Evolutionary conservation across 2,113 vertebrate genomes (phyloP), one percentile per base, ranked within the genome.

Genomic region (Setophaga coronata): DNA sequence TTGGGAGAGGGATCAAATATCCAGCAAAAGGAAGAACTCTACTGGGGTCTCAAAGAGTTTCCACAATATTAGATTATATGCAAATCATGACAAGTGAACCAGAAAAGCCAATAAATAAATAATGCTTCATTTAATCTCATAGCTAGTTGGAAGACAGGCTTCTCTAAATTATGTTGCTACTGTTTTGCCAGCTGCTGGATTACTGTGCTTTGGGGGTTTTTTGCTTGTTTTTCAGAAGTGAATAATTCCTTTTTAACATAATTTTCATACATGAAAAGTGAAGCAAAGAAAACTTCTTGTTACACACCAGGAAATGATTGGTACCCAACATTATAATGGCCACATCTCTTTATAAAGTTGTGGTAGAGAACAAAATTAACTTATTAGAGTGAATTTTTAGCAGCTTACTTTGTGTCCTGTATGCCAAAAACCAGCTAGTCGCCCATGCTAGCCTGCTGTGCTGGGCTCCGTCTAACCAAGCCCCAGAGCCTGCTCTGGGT

Each of bases 41-140:
- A 7, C 6, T 36, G n/a, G 7, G 19, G 6, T 74, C 28, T 74
- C n/a, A 72, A 29, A 83, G 38, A 65, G 13, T 81, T 82, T 71
- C 43, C 31, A 42, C 60, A 79, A 36, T 45, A 89, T 36, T 71
- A 72, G 43, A 47, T 91, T 77, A 42, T 58, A 89, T 43, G 29
- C 40, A 94, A 89, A 85, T 82, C 24, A 48, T 20, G 26, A 12
- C 62, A 51, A 89, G 51, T 60, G 31, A 79, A 77, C 38, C 11
- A 89, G 50, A 96, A 94, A 94, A 92, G 43, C 17, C 48, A 78
- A 82, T 50, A 79, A 82, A 70, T 87, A 87, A 83, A 90, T 83
- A 80, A 78, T 79, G 18, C 10, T 76, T 89, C 14, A 57, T 71
- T 81, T 91, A 95, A 74, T 82, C 48, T 69, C 33, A 38, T 40